Evolutionary conservation across 2,888 invertebrate species (phyloP), one percentile per base, ranked within the genome.

Genomic region (Diarsia rubi): DNA sequence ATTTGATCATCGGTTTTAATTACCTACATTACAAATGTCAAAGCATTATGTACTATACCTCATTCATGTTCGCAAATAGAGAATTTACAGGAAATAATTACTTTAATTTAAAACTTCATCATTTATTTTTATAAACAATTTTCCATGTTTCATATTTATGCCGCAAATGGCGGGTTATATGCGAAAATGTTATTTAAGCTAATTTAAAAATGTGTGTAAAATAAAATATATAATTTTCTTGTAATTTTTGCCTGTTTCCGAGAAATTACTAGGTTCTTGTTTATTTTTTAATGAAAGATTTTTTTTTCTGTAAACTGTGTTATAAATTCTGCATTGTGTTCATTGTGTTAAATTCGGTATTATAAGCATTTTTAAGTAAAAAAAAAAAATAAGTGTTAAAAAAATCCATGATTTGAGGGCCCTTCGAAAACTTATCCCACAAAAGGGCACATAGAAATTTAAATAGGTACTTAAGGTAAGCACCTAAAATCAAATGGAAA

Each of bases 401-500:
- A 11, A 11, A 60, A 12, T 3, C 27, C 3, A 8, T 19, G 57
- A 6, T 16, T 24, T 44, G 44, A 44, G 12, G 3, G 9, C 1
- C 5, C 0, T 27, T 24, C 0, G 9, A 47, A 57, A 47, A 44
- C 3, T 16, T n/a, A 59, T 27, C 12, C 19, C 1, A 64, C 0
- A 24, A 31, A 75, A 24, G 16, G 54, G 24, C 8, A 47, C 45
- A 1, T 24, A 57, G 27, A 19, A 59, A 60, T 62, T 9, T 14
- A 44, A 79, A 62, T 44, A 59, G 52, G 6, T 3, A 14, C 24
- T n/a, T n/a, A n/a, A n/a, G 3, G 1, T n/a, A 77, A 3, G 3
- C 24, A 45, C 44, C 14, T 42, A 59, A 79, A 80, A 68, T 31
- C 11, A 75, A 80, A 52, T 9, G 16, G 37, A 21, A 67, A 67